These are phyloP conservation scores for Orius laevigatus DNA, from an alignment of 1,140 invertebrate genomes.

Conservation along the genomic window DNA sequence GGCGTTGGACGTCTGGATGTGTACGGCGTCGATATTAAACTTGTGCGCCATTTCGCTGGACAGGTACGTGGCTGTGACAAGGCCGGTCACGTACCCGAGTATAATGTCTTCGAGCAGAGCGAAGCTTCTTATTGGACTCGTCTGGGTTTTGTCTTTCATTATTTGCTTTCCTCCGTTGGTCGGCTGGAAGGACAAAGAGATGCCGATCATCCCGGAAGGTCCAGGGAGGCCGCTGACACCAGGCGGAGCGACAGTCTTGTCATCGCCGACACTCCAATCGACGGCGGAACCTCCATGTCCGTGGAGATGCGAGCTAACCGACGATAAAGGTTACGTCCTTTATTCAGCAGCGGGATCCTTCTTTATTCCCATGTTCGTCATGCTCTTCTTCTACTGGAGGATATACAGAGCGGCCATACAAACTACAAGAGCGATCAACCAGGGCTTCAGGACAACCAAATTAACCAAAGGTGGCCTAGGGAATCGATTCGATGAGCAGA, in stretches of 20 bases:
- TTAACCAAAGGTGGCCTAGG: constrained; percentile 36
- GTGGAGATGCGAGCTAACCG: constrained; percentile 78
- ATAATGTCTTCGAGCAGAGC: constrained; percentile 81
- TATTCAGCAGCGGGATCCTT: constrained; percentile 90
- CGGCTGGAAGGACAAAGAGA: constrained; percentile 67
- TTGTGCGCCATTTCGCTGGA: constrained; percentile 82
- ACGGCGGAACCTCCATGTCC: constrained; percentile 36
- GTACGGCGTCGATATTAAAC: constrained; percentile 88
- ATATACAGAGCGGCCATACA: constrained; percentile 84
- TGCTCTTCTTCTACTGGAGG: constrained; percentile 92
- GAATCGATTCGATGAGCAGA: constrained; percentile 65
- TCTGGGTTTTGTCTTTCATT: constrained; percentile 90
- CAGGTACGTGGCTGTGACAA: constrained; percentile 86
- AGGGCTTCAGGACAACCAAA: constrained; percentile 83
- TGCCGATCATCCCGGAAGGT: constrained; percentile 1
- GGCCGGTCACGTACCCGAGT: constrained; percentile 82
- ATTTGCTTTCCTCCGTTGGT: constrained; percentile 94
- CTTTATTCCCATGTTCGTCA: constrained; percentile 89
- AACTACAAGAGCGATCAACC: constrained; percentile 79
- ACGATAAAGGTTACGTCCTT: constrained; percentile 65
- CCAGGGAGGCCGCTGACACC: constrained; percentile 7
- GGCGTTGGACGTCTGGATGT: constrained; percentile 91
- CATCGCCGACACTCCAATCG: not conserved
- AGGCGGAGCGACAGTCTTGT: constrained; percentile 1
- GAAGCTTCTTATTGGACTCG: constrained; percentile 69